Conservation (phyloP, 2,888 invertebrate genomes). For the Oxycera nigricornis region DNA sequence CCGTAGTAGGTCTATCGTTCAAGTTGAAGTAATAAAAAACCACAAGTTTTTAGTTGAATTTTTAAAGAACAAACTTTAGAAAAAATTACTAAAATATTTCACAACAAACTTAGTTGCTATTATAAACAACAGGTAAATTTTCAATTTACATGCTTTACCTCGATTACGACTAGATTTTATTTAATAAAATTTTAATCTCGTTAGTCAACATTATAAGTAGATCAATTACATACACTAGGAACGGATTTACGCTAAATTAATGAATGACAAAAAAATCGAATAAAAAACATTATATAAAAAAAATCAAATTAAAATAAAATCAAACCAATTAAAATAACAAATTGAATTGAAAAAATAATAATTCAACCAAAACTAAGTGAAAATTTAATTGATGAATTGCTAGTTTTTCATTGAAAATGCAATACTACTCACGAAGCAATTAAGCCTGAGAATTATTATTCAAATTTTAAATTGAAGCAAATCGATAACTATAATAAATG, state of each 20-base stretch:
- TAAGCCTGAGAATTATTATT: neutral
- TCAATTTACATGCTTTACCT: too few species aligned
- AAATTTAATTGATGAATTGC: neutral
- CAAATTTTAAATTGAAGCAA: neutral
- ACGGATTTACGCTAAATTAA: neutral
- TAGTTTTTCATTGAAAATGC: neutral
- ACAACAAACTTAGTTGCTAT: neutral
- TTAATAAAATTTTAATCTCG: too few species aligned
- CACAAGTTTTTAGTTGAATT: neutral
- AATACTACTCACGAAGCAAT: slow-evolving; percentile 1
- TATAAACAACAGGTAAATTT: too few species aligned
- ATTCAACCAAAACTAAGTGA: neutral
- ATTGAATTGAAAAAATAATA: too few species aligned
- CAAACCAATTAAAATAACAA: too few species aligned
- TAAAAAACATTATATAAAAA: neutral
- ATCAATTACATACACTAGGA: neutral
- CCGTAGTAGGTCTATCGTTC: neutral
- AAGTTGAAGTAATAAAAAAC: neutral
- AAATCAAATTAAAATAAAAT: neutral
- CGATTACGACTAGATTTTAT: too few species aligned
- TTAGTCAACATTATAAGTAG: too few species aligned
- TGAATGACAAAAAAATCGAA: neutral
- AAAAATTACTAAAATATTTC: neutral
- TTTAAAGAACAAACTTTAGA: neutral
- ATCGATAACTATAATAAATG: neutral